Conservation (phyloP, 2,888 invertebrate species). For the Druceiella hillmani region DNA sequence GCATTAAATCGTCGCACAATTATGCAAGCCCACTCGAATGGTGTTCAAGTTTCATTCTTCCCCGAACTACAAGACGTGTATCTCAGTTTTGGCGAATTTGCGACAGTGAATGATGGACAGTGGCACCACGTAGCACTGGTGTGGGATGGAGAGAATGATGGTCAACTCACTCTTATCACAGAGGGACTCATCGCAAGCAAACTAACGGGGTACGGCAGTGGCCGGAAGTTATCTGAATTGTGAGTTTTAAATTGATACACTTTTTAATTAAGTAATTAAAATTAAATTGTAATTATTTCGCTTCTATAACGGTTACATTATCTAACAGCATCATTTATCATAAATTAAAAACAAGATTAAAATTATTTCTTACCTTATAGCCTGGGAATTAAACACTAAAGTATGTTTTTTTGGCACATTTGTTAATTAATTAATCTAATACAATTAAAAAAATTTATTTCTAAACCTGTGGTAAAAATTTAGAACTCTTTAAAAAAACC, state of each 20-base stretch:
- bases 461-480: no score
- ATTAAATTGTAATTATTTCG: constrained; percentile 20
- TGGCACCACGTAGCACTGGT: constrained; percentile 95
- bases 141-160: constrained; percentile 87
- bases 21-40: constrained; percentile 87
- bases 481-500: no score
- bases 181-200: constrained; percentile 94
- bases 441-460: no score
- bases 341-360: no score
- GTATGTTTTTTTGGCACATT: no score
- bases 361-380: no score
- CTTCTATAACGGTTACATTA: no score
- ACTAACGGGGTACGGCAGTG: constrained; percentile 82
- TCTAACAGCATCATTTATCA: no score
- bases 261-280: neutral
- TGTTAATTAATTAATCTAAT: no score
- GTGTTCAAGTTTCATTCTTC: constrained; percentile 88
- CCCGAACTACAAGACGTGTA: constrained; percentile 85
- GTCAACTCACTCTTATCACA: constrained; percentile 85
- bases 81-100: constrained; percentile 84
- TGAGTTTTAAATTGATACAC: constrained; percentile 42
- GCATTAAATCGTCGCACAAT: constrained; percentile 73
- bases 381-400: no score
- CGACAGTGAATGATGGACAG: constrained; percentile 91
- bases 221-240: constrained; percentile 77